These are phyloP conservation scores for Rhamnusium bicolor DNA, from an alignment of 2,888 invertebrate genomes.

Conservation along the genomic window DNA sequence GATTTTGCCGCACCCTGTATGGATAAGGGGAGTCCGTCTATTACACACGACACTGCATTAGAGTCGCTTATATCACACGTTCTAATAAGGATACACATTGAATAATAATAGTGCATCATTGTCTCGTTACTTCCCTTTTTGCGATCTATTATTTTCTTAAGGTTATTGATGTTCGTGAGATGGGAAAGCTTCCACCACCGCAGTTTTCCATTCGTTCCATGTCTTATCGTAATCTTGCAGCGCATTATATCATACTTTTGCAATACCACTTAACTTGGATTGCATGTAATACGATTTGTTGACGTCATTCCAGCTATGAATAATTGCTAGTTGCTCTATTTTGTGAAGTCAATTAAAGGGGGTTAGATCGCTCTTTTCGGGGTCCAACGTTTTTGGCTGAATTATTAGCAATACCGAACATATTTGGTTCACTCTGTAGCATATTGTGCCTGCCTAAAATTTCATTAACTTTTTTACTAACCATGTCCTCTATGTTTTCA, in stretches of 20 bases:
- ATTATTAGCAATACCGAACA: not conserved
- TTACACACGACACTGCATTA: not conserved
- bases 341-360: not conserved
- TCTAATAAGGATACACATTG: not conserved
- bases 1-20: constrained; percentile 6
- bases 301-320: not conserved
- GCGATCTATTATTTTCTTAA: constrained; percentile 57
- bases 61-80: constrained; percentile 1
- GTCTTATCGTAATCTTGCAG: not conserved
- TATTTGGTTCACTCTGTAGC: not conserved
- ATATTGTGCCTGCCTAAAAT: not conserved
- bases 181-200: constrained; percentile 45
- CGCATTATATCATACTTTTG: not conserved
- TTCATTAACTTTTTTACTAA: not conserved
- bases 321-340: not conserved
- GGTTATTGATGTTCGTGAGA: constrained; percentile 53
- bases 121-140: constrained; percentile 38
- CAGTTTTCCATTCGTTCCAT: constrained; percentile 53
- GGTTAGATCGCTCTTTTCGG: not conserved
- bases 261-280: not conserved
- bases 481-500: not conserved
- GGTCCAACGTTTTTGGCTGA: not conserved
- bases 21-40: not conserved
- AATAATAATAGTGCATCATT: constrained; percentile 21
- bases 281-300: not conserved